Conservation (phyloP, 2,888 invertebrate genomes). For the Sesamia inferens region DNA sequence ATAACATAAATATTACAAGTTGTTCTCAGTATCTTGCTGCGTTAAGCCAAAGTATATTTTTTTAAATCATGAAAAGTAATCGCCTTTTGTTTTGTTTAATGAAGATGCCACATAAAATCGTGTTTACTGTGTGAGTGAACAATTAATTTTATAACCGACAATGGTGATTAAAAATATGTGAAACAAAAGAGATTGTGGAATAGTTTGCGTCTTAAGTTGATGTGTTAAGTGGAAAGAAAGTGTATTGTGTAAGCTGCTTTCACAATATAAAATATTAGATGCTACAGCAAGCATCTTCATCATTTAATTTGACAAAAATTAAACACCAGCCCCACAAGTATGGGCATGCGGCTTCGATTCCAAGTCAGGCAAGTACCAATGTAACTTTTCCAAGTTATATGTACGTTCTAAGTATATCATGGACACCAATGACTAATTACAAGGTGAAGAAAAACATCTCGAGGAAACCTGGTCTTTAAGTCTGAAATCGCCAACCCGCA, state of each 20-base stretch:
- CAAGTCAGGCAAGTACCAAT: no score
- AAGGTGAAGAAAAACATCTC: no score
- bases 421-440: no score
- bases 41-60: not conserved
- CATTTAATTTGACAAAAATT: no score
- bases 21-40: not conserved
- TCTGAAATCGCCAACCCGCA: no score
- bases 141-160: conserved; percentile 12
- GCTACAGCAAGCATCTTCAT: no score
- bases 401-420: no score
- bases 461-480: no score
- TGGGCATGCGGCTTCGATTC: no score
- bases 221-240: not conserved
- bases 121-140: conserved; percentile 15
- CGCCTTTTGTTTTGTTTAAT: conserved; percentile 30
- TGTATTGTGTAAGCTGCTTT: not conserved
- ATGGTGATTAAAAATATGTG: conserved; percentile 22
- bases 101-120: conserved; percentile 10
- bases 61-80: conserved; percentile 24
- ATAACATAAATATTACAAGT: not conserved
- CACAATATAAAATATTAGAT: no score
- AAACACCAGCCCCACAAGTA: no score
- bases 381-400: no score
- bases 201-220: conserved; percentile 2
- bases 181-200: conserved; percentile 22